These are phyloP conservation scores for Pteronura brasiliensis DNA, from an alignment of 2,113 vertebrate genomes.

Conservation along the genomic window DNA sequence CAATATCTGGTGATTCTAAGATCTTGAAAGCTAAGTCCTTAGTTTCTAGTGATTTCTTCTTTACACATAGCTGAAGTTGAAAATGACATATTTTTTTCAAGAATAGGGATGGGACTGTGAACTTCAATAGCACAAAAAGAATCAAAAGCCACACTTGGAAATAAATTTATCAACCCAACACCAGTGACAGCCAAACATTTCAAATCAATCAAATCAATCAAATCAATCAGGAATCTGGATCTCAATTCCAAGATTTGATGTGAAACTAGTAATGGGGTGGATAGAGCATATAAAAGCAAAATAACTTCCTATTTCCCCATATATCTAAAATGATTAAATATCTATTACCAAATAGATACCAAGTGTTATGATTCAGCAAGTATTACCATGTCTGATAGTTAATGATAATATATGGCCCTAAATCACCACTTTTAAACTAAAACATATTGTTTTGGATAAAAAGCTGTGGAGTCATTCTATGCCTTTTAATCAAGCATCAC, in stretches of 20 bases:
- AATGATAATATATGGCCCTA: not conserved
- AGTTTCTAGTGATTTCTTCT: not conserved
- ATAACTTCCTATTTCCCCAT: not conserved
- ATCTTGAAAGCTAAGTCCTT: not conserved
- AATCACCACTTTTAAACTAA: not conserved
- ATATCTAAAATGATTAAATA: not conserved
- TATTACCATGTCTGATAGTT: not conserved
- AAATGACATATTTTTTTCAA: not conserved
- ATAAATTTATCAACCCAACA: not conserved
- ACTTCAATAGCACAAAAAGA: not conserved
- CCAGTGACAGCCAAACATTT: not conserved
- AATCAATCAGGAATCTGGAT: not conserved
- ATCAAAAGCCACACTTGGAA: not conserved
- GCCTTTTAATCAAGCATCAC: not conserved
- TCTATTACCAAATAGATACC: not conserved
- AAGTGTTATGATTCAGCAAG: not conserved
- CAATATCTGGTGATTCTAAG: not conserved
- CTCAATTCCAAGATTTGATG: not conserved
- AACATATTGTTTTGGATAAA: conserved; percentile 1
- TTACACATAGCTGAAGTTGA: not conserved
- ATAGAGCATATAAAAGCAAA: not conserved
- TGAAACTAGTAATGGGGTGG: not conserved
- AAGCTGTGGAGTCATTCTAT: not conserved
- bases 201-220: not conserved
- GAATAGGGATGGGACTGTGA: not conserved